Evolutionary conservation across 2,888 invertebrate genomes (phyloP), one percentile per base, ranked within the genome.

Genomic region (Suillia variegata): DNA sequence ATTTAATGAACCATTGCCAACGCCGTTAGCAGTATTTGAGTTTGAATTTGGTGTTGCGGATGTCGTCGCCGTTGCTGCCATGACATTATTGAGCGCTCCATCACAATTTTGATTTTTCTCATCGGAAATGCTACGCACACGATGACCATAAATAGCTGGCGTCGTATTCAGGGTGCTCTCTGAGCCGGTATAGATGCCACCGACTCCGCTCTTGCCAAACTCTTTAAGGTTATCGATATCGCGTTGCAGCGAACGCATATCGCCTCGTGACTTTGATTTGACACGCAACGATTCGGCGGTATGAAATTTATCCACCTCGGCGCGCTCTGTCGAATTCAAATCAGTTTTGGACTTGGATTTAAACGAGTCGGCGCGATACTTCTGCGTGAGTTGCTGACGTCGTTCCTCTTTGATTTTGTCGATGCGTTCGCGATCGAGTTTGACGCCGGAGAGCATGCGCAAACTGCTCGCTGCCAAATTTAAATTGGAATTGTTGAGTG

Each of bases 331-430:
- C 17, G 69, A 68, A 31, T 80, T 74, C 20, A 82, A 69, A 67
- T 82, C 82, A 6, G 76, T 80, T 63, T 81, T 83, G 13, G 81
- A 81, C 66, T 83, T 83, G n/a, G 85, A 83, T 69, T 85, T 85
- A 61, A 94, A 89, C 10, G 92, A 90, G 68, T 93, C 93, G 1
- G 92, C 89, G 64, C 92, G 89, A 77, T 93, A 94, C 78, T 93
- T 94, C 75, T 94, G 93, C 49, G 93, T 86, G 13, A 94, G 82
- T 72, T 93, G 92, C 68, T 89, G 90, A 54, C 95, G 85, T n/a
- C 94, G 84, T 75, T 95, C 94, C 76, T 94, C 93, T 82, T 95
- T 95, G 78, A 94, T 95, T 77, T 91, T 90, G 80, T 95, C 94
- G 65, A 95, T 93, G 49, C 94, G 83, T 75, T 94, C 94, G 50